Base-by-base conservation (phyloP, 1,140 invertebrate genomes). In the Penaeus chinensis region DNA sequence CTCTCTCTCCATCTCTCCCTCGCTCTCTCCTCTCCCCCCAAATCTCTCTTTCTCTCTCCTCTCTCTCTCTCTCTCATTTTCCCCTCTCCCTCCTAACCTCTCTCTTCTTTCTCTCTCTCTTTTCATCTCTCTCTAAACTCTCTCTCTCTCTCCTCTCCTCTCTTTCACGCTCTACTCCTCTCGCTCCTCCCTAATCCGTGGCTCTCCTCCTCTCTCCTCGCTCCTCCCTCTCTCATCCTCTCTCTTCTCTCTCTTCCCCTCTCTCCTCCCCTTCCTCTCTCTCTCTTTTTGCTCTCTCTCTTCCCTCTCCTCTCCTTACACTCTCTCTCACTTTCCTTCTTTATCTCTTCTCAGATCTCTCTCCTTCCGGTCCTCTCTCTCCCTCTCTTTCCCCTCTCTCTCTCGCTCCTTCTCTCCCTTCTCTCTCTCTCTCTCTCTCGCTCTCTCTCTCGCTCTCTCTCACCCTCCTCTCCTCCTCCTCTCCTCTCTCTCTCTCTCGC, bases 361-460 rank as follows among this genome's bases (percentile, higher is more conserved):
- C 63, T 83, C 65, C 42, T 24, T 82, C 80, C 66, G 32, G 32
- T 24, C 66, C 62, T 82, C 80, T 82, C 62, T 82, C 80, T 82
- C 80, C 24, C 32, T 37, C 24, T 27, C 42, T 19, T 77, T 47
- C 18, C 47, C 5, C 42, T 24, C 47, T 54, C 77, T 60, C 24
- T 20, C 24, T 37, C 37, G 3, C 13, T 24, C 61, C 10, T 24
- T 62, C 61, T 62, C 24, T 18, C 37, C 77, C 24, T 24, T 54
- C 77, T 60, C 77, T 20, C 16, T 80, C 54, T 60, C 47, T 54
- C 54, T 24, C 42, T 60, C 47, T 5, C 16, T n/a, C 10, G 16
- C 77, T 80, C 47, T 54, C 60, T 54, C 42, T 22, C 24, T 54
- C 19, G 4, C 42, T 80, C 77, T 24, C 24, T 60, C 42, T 22